phyloP scores from a whole-genome alignment of 2,888 invertebrate genomes.

The Yponomeuta plumbellus region DNA sequence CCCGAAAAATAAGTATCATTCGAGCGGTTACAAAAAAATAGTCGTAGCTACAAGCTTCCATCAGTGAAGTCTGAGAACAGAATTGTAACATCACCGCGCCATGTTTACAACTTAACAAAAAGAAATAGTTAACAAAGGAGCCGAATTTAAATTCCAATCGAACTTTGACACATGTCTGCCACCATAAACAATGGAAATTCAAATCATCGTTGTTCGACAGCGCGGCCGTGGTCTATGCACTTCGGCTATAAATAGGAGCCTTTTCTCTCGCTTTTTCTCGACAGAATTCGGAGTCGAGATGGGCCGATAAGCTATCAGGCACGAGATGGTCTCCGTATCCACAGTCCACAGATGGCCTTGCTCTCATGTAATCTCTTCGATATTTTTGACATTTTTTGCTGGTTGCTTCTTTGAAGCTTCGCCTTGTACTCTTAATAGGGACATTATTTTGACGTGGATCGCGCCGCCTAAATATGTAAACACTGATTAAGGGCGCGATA shows the following conservation, averaged over 20 bases:
- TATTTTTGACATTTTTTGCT: conserved; percentile 71
- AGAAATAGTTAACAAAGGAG: conserved; percentile 69
- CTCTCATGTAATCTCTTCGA: conserved; percentile 65
- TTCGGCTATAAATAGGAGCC: conserved; percentile 71
- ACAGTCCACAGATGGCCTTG: conserved; percentile 75
- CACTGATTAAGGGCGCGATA: conserved; percentile 71
- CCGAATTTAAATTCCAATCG: conserved; percentile 76
- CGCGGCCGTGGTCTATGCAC: conserved; percentile 53
- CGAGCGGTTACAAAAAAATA: conserved; percentile 52
- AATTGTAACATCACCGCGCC: conserved; percentile 73
- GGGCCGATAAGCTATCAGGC: conserved; percentile 68
- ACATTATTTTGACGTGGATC: conserved; percentile 74
- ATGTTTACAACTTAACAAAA: conserved; percentile 75
- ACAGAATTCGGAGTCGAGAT: conserved; percentile 71
- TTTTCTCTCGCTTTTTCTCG: conserved; percentile 73
- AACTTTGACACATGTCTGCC: conserved; percentile 78
- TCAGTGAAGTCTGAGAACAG: conserved; percentile 61
- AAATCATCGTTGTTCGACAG: conserved; percentile 70
- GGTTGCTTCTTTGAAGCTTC: conserved; percentile 64
- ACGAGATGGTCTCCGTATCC: conserved; percentile 75
- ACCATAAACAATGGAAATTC: conserved; percentile 76
- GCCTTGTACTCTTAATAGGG: conserved; percentile 72
- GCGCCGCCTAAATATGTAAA: conserved; percentile 68
- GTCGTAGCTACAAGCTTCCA: conserved; percentile 66
- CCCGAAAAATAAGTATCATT: conserved; percentile 58